Evolutionary conservation across 2,797 vertebrate species (phyloP).

Genomic region (Chelon labrosus): DNA sequence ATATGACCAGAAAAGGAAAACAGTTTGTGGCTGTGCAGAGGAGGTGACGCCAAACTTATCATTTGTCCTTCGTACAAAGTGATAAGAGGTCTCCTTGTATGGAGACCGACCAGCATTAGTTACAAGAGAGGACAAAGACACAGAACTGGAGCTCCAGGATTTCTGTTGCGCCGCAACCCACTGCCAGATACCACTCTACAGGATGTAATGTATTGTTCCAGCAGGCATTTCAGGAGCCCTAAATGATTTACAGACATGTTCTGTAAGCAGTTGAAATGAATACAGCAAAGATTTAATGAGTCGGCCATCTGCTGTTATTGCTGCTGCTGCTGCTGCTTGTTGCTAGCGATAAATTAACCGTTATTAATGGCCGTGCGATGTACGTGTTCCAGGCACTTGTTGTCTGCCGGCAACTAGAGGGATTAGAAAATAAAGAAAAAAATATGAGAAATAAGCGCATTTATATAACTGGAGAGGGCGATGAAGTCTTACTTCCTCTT

Average conservation of each 20-base stretch:
- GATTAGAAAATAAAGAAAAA: constrained; percentile 29
- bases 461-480: constrained; percentile 14
- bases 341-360: constrained; percentile 53
- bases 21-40: not conserved
- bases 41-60: constrained; percentile 19
- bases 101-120: not conserved
- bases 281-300: constrained; percentile 26
- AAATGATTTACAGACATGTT: constrained; percentile 52
- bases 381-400: constrained; percentile 10
- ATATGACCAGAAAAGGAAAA: constrained; percentile 50
- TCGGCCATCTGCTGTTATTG: constrained; percentile 46
- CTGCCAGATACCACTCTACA: constrained; percentile 3
- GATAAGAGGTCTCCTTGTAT: not conserved
- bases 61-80: constrained; percentile 18
- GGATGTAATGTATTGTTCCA: not conserved
- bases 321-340: constrained; percentile 18
- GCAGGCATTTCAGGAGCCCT: constrained; percentile 13
- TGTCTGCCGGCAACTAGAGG: not conserved
- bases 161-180: constrained; percentile 20
- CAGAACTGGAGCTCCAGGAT: not conserved
- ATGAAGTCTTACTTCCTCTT: constrained; percentile 3
- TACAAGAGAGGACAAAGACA: not conserved
- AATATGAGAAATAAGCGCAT: constrained; percentile 21
- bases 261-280: constrained; percentile 38
- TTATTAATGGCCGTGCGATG: constrained; percentile 45